phyloP scores from a whole-genome alignment of 1,140 invertebrate species.

The Leptopilina boulardi region DNA sequence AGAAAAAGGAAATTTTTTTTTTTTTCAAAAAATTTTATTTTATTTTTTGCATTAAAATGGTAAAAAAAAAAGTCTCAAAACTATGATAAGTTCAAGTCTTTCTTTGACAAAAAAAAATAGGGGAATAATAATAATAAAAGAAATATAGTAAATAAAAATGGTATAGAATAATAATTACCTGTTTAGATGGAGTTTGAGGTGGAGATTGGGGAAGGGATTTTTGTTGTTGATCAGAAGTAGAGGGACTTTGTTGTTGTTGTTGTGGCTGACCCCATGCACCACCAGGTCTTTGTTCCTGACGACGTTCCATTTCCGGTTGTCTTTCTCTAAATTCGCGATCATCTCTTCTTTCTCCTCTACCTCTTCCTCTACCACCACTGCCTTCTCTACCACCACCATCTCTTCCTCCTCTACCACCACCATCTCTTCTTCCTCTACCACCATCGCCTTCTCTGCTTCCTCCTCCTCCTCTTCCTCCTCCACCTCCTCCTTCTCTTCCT shows the following conservation, averaged over 20 bases:
- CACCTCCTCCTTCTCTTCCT: background rate
- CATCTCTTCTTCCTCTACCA: background rate
- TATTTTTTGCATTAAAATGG: too few relatives aligned
- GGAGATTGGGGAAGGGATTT: too few relatives aligned
- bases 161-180: background rate
- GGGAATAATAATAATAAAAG: too few relatives aligned
- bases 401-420: conserved; percentile 5
- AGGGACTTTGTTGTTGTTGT: background rate
- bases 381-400: background rate
- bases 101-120: too few relatives aligned
- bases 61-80: background rate
- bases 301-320: too few relatives aligned
- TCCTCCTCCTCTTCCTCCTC: conserved; percentile 36
- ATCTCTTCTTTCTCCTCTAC: background rate
- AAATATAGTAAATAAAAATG: too few relatives aligned
- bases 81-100: too few relatives aligned
- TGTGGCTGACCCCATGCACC: background rate
- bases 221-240: background rate
- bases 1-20: background rate
- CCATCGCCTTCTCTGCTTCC: too few relatives aligned
- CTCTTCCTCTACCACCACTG: background rate
- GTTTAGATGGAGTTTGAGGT: background rate
- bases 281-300: background rate
- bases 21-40: background rate
- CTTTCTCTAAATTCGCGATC: background rate